phyloP scores from a whole-genome alignment of 2,888 invertebrate species.

The Gerris lacustris region DNA sequence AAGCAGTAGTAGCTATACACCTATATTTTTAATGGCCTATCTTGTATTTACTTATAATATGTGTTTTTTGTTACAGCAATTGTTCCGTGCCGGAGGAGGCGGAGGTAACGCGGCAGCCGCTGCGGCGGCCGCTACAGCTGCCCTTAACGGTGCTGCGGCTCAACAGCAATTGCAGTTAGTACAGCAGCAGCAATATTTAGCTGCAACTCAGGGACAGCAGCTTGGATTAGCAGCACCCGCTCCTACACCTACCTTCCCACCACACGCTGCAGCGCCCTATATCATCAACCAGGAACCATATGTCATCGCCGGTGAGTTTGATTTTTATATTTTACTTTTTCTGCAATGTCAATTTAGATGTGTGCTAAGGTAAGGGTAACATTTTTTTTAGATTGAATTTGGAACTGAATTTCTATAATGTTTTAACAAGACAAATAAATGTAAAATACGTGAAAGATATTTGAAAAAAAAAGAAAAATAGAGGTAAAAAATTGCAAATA shows the following conservation, averaged over 20 bases:
- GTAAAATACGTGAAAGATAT: too few relatives aligned
- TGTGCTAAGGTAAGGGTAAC: neutral
- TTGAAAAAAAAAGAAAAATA: too few relatives aligned
- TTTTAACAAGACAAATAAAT: too few relatives aligned
- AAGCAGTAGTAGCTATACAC: too few relatives aligned
- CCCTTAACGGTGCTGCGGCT: conserved; percentile 42
- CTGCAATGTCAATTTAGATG: neutral
- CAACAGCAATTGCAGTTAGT: conserved; percentile 58
- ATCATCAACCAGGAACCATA: conserved; percentile 82
- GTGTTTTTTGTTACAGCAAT: conserved; percentile 53
- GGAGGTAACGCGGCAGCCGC: conserved; percentile 52
- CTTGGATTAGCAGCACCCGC: conserved; percentile 47
- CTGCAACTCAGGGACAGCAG: conserved; percentile 39
- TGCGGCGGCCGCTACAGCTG: conserved; percentile 43
- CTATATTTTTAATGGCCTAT: too few relatives aligned
- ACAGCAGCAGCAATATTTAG: conserved; percentile 53
- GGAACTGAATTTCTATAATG: too few relatives aligned
- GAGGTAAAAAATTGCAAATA: too few relatives aligned
- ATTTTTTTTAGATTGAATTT: too few relatives aligned
- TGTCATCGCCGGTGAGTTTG: conserved; percentile 39
- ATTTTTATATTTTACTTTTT: conserved; percentile 7
- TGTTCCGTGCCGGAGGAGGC: conserved; percentile 57
- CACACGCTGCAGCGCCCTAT: conserved; percentile 54
- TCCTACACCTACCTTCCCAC: conserved; percentile 37
- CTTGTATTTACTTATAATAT: too few relatives aligned